These are phyloP conservation scores for Cotesia congregata DNA, from an alignment of 2,888 invertebrate species.

Conservation along the genomic window DNA sequence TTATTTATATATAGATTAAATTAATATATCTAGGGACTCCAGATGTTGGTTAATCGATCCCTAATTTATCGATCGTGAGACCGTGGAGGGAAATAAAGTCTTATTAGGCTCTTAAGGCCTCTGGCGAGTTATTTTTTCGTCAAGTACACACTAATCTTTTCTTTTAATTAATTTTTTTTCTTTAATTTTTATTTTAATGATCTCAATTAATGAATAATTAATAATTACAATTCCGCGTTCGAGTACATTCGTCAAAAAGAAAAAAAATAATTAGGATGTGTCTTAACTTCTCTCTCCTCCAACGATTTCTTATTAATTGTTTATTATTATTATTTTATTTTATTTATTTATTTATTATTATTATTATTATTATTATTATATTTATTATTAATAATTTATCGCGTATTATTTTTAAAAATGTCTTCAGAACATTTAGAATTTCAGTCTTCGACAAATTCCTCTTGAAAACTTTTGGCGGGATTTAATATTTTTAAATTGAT, in stretches of 20 bases:
- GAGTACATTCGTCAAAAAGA: neutral
- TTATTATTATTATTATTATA: neutral
- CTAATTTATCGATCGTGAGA: conserved; percentile 27
- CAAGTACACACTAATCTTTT: conserved; percentile 23
- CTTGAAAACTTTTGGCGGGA: neutral
- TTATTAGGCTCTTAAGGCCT: conserved; percentile 59
- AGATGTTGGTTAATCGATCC: conserved; percentile 40
- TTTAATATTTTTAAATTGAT: neutral
- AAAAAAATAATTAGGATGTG: conserved; percentile 9
- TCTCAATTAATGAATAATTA: conserved; percentile 4
- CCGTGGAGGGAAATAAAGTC: conserved; percentile 63
- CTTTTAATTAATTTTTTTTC: neutral
- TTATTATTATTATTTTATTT: neutral
- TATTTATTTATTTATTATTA: neutral
- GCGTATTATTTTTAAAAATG: neutral
- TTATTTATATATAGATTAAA: neutral
- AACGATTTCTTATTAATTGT: neutral
- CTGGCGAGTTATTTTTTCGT: conserved; percentile 53
- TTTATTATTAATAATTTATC: neutral
- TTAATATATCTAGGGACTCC: conserved; percentile 9
- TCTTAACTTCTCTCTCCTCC: conserved; percentile 25
- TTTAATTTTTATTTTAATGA: neutral
- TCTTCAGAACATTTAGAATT: conserved; percentile 1
- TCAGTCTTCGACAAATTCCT: neutral
- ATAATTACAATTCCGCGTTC: neutral